A percentile compares a stretch with the other conserved stretches of the same genome.
phyloP scores from a whole-genome alignment of 2,888 invertebrate genomes.

The Drosophila antonietae region DNA sequence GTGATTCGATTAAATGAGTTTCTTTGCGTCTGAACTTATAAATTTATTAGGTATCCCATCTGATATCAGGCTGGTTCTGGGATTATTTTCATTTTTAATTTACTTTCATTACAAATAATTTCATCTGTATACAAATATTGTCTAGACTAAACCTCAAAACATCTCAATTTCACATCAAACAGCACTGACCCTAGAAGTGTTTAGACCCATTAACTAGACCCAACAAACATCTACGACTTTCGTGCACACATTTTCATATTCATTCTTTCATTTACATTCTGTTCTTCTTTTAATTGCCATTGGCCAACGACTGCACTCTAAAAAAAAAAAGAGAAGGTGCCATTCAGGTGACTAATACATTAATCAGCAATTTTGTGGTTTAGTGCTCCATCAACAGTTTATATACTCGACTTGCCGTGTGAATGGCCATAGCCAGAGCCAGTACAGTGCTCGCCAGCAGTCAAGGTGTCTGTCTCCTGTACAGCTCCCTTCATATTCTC shows the following conservation, averaged over 20 bases:
- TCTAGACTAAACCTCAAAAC: neutral
- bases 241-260: neutral
- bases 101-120: neutral
- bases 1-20: too few relatives aligned
- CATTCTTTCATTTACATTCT: neutral
- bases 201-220: neutral
- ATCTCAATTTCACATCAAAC: neutral
- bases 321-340: neutral
- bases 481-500: neutral
- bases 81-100: too few relatives aligned
- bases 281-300: neutral
- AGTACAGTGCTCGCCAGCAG: conserved; percentile 14
- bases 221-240: neutral
- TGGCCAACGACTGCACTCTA: neutral
- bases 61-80: neutral
- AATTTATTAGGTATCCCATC: neutral
- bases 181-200: neutral
- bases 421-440: conserved; percentile 18
- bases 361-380: conserved; percentile 23
- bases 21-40: neutral
- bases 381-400: conserved; percentile 19
- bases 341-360: neutral
- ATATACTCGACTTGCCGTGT: conserved; percentile 12
- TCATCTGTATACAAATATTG: neutral
- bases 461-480: conserved; percentile 28